Evolutionary conservation across 2,113 vertebrate species (phyloP).

Genomic region (Cyphomyrus discorhynchus): DNA sequence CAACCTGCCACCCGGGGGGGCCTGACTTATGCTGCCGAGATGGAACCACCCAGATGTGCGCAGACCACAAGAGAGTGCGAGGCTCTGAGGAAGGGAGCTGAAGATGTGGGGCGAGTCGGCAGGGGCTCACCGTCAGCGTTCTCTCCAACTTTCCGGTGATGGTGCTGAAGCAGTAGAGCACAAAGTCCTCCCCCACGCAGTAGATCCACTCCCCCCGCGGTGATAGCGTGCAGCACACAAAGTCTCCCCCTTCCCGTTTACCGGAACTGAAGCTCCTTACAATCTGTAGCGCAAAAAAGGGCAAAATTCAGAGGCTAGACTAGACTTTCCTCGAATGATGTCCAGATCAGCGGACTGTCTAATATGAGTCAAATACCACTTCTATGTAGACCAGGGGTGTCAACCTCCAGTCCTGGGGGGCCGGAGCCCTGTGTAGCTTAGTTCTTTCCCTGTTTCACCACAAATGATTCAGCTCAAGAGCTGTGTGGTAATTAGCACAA

Average conservation of each 20-base stretch:
- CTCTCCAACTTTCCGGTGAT: constrained; percentile 96
- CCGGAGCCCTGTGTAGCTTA: too few relatives aligned
- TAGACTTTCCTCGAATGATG: background rate
- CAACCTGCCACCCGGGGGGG: background rate
- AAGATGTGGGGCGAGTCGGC: background rate
- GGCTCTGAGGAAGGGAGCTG: background rate
- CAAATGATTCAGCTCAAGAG: too few relatives aligned
- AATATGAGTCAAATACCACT: background rate
- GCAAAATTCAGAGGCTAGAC: background rate
- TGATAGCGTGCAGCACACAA: constrained; percentile 91
- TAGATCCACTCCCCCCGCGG: constrained; percentile 98
- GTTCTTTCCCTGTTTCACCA: too few relatives aligned
- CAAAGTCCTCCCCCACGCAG: constrained; percentile 98
- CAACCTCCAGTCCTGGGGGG: too few relatives aligned
- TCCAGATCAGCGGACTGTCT: background rate
- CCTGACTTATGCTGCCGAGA: background rate
- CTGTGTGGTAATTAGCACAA: too few relatives aligned
- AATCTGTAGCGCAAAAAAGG: constrained; percentile 59
- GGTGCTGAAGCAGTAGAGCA: constrained; percentile 97
- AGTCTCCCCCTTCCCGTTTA: constrained; percentile 97
- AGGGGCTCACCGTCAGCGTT: constrained; percentile 81
- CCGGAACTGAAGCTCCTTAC: constrained; percentile 98
- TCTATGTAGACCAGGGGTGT: background rate
- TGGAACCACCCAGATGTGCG: background rate
- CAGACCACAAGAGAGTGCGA: background rate